phyloP scores from a whole-genome alignment of 2,797 vertebrate genomes.

The Prionace glauca region DNA sequence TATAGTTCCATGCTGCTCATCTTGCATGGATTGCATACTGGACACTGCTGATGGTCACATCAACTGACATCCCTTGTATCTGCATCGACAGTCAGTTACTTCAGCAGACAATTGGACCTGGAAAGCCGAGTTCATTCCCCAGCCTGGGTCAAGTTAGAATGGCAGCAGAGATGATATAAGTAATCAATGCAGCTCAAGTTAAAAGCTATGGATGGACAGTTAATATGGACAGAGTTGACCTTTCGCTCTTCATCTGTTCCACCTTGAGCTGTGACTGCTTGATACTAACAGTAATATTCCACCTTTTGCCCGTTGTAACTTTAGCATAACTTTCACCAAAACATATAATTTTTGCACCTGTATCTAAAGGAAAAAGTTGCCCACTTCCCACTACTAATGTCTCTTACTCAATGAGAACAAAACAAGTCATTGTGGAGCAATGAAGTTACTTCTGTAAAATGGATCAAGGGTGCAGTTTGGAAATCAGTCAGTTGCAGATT shows the following conservation, averaged over 20 bases:
- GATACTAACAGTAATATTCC: not conserved
- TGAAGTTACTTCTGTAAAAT: conserved; percentile 5
- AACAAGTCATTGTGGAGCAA: not conserved
- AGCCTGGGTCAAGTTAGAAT: not conserved
- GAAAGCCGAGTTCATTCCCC: not conserved
- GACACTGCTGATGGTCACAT: too few relatives aligned
- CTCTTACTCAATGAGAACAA: not conserved
- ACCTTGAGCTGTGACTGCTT: not conserved
- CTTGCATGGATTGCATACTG: too few relatives aligned
- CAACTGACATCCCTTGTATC: too few relatives aligned
- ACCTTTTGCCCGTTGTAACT: not conserved
- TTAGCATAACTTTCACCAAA: not conserved
- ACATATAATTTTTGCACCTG: not conserved
- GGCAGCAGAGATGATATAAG: not conserved
- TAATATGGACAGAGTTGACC: not conserved
- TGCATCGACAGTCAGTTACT: too few relatives aligned
- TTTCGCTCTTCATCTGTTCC: not conserved
- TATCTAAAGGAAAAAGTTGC: not conserved
- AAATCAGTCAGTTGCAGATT: not conserved
- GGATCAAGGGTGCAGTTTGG: not conserved
- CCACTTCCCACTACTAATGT: not conserved
- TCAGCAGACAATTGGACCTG: not conserved
- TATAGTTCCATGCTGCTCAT: too few relatives aligned
- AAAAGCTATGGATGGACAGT: not conserved
- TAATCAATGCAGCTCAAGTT: not conserved